These are phyloP conservation scores for Myotis findleyi DNA, from an alignment of 2,797 vertebrate genomes.

Conservation along the genomic window DNA sequence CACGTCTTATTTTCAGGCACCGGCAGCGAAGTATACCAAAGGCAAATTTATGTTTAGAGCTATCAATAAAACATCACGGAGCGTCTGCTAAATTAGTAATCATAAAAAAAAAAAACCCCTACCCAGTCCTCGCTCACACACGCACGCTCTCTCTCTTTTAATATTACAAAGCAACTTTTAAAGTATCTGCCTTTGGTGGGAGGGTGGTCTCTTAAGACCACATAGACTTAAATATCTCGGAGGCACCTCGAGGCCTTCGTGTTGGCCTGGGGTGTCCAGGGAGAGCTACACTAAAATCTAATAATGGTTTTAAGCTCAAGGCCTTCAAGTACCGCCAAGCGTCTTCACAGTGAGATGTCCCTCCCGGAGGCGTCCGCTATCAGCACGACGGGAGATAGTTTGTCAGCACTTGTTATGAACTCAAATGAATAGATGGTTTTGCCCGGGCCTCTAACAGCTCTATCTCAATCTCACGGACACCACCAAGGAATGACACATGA, in stretches of 20 bases:
- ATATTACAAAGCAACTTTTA: slow-evolving; percentile 83
- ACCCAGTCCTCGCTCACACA: slow-evolving; percentile 46
- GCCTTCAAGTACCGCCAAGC: slow-evolving; percentile 76
- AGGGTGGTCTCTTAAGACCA: slow-evolving; percentile 76
- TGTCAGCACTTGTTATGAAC: slow-evolving; percentile 43
- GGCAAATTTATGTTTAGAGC: slow-evolving; percentile 85
- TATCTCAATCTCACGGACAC: not conserved
- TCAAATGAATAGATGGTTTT: slow-evolving; percentile 52
- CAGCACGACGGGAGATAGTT: slow-evolving; percentile 36
- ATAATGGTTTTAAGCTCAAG: slow-evolving; percentile 83
- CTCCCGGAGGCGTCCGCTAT: slow-evolving; percentile 51
- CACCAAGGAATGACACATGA: not conserved
- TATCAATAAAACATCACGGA: slow-evolving; percentile 88
- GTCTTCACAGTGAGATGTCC: slow-evolving; percentile 67
- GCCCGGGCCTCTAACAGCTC: not conserved
- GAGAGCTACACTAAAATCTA: slow-evolving; percentile 78
- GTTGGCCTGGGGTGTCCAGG: slow-evolving; percentile 72
- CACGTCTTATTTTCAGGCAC: slow-evolving; percentile 80
- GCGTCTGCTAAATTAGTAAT: slow-evolving; percentile 88
- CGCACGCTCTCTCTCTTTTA: slow-evolving; percentile 52
- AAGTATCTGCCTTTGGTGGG: slow-evolving; percentile 81
- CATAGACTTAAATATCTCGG: slow-evolving; percentile 71
- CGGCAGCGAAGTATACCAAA: slow-evolving; percentile 71
- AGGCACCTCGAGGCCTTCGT: slow-evolving; percentile 75
- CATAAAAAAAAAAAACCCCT: slow-evolving; percentile 70